These are phyloP conservation scores for Agelaius phoeniceus DNA, from an alignment of 2,113 vertebrate genomes.

Conservation along the genomic window DNA sequence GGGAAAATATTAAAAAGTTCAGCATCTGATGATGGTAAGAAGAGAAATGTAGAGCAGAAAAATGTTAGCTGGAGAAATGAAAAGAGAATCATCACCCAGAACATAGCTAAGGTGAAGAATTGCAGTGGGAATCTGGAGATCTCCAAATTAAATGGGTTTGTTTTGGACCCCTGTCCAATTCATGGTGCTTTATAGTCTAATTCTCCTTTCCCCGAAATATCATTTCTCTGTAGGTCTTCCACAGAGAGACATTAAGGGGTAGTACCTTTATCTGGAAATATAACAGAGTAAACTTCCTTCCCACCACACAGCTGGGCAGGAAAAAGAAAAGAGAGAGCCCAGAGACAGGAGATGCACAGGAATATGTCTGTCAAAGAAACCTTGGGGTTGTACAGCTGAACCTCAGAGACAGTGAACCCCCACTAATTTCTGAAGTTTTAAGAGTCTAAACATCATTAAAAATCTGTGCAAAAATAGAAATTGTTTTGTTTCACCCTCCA, in stretches of 20 bases:
- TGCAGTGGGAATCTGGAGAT: neutral
- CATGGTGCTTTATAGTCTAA: neutral
- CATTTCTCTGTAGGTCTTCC: neutral
- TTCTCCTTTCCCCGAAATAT: neutral
- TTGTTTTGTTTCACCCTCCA: neutral
- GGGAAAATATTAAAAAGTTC: neutral
- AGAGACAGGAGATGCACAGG: neutral
- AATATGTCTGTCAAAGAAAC: neutral
- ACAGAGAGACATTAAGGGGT: neutral
- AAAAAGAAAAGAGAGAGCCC: neutral
- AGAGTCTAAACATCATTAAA: neutral
- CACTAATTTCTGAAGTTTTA: neutral
- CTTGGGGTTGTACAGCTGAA: neutral
- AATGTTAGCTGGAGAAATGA: neutral
- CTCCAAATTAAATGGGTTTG: neutral
- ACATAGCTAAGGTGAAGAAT: neutral
- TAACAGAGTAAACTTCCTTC: neutral
- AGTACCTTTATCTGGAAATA: neutral
- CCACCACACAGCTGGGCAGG: neutral
- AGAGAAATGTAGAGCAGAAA: neutral
- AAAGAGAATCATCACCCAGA: neutral
- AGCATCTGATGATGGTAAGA: neutral
- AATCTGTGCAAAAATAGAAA: neutral
- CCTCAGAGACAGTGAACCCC: neutral
- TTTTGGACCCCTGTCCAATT: neutral